phyloP scores from a whole-genome alignment of 2,888 invertebrate species.

The Koerneria pararmatus region DNA sequence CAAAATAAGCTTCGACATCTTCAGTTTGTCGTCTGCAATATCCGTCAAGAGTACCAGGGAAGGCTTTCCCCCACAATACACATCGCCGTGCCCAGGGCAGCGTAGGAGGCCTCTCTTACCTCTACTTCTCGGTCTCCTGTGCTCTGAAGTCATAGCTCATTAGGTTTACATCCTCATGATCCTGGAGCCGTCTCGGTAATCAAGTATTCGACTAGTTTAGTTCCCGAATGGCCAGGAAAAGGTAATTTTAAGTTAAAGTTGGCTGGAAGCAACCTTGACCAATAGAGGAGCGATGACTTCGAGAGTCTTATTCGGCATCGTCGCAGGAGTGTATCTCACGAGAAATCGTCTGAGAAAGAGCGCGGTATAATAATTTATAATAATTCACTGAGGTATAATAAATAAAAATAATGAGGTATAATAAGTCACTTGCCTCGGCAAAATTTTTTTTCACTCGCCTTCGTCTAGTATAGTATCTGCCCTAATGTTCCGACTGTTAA shows the following conservation, averaged over 20 bases:
- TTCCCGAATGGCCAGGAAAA: conserved; percentile 1
- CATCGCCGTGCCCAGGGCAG: conserved; percentile 87
- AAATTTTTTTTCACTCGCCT: too few species aligned
- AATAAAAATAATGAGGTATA: too few species aligned
- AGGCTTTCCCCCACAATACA: conserved; percentile 88
- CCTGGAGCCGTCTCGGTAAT: too few species aligned
- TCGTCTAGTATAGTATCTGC: too few species aligned
- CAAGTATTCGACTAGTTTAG: too few species aligned
- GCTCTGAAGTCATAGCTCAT: conserved; percentile 30
- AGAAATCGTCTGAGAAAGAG: conserved; percentile 45
- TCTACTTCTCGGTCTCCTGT: conserved; percentile 72
- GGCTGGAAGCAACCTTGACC: conserved; percentile 42
- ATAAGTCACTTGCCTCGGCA: too few species aligned
- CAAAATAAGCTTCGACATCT: conserved; percentile 35
- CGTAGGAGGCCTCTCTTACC: conserved; percentile 86
- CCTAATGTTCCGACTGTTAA: too few species aligned
- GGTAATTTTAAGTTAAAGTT: too few species aligned
- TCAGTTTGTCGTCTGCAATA: conserved; percentile 42
- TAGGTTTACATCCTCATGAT: too few species aligned
- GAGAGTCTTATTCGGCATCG: conserved; percentile 63
- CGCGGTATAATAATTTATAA: too few species aligned
- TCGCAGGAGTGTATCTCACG: conserved; percentile 34
- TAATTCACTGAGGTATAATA: too few species aligned
- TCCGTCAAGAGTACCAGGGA: conserved; percentile 62
- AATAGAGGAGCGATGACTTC: conserved; percentile 60